phyloP scores from a whole-genome alignment of 2,888 invertebrate genomes.

The Sialis lutaria region DNA sequence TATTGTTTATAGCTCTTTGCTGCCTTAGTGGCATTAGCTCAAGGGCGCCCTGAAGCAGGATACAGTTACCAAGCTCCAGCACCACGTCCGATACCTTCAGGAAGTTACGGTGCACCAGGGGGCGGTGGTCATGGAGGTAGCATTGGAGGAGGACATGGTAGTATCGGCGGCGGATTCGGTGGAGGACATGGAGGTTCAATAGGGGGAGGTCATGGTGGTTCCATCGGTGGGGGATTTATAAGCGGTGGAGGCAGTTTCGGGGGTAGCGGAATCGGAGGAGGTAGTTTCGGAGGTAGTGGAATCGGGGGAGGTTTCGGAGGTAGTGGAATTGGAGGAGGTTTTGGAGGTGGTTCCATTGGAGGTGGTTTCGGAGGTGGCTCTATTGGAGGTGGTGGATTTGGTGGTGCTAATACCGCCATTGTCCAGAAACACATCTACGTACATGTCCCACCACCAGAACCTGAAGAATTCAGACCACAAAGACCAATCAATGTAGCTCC shows the following conservation, averaged over 20 bases:
- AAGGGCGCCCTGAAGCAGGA: constrained; percentile 41
- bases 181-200: constrained; percentile 18
- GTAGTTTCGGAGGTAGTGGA: constrained; percentile 18
- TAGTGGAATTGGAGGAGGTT: constrained; percentile 17
- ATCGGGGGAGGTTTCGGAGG: constrained; percentile 21
- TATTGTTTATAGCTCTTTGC: constrained; percentile 17
- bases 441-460: constrained; percentile 78
- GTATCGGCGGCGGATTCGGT: constrained; percentile 15
- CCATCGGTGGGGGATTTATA: constrained; percentile 10
- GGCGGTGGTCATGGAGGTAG: constrained; percentile 11
- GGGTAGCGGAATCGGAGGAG: constrained; percentile 11
- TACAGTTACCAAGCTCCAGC: constrained; percentile 33
- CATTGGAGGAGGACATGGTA: constrained; percentile 12
- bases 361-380: constrained; percentile 21
- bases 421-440: constrained; percentile 81
- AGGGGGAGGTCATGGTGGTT: constrained; percentile 14
- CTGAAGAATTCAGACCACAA: constrained; percentile 47
- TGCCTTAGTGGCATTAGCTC: constrained; percentile 32
- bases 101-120: constrained; percentile 22
- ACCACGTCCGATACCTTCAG: constrained; percentile 18
- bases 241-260: constrained; percentile 11
- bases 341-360: too few species aligned
- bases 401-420: constrained; percentile 32
- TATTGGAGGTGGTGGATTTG: constrained; percentile 32
- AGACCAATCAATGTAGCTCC: constrained; percentile 51